Evolutionary conservation across 2,113 vertebrate species (phyloP), one percentile per base, ranked within the genome.

Genomic region (Clarias batrachus): DNA sequence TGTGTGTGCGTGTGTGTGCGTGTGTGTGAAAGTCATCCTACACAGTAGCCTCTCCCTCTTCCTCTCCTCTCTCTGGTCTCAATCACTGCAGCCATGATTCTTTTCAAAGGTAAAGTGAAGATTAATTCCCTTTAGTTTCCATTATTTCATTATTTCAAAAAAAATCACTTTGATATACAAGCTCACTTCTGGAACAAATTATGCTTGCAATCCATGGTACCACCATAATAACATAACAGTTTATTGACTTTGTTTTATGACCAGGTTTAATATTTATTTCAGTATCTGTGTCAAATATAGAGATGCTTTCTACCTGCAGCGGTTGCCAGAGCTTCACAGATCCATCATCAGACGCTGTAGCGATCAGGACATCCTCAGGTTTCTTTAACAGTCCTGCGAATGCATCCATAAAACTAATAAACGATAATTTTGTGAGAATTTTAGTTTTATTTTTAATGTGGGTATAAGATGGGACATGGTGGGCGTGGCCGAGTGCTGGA

Each of bases 331-430:
- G 81, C 74, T 92, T 90, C 68, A 93, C 93, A 1, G 87, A 92
- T 73, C 95, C 94, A 52, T 96, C 95, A 13, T 94, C 94, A 48
- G 94, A 95, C 0, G 93, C 93, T 3, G 95, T 94, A 57, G 93
- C 62, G 63, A 95, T 92, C 0, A 91, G 82, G 79, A 96, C 66
- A 2, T 93, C 91, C 21, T 92, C 92, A 0, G 89, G 19, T 6
- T 84, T 90, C 1, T 63, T 65, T 9, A 91, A 82, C 57, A 88
- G 81, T 30, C n/a, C 87, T 60, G 84, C 9, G 0, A 41, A 74
- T 6, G 74, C 12, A 16, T 23, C 12, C 27, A 68, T 82, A 23
- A 77, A 19, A 65, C 23, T 57, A 68, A 62, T 8, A 59, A 14
- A 27, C 3, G 48, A 71, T 37, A 0, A 37, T 19, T 37, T 71